Base-by-base conservation (phyloP, 2,113 vertebrate genomes). In the Lycaon pictus region DNA sequence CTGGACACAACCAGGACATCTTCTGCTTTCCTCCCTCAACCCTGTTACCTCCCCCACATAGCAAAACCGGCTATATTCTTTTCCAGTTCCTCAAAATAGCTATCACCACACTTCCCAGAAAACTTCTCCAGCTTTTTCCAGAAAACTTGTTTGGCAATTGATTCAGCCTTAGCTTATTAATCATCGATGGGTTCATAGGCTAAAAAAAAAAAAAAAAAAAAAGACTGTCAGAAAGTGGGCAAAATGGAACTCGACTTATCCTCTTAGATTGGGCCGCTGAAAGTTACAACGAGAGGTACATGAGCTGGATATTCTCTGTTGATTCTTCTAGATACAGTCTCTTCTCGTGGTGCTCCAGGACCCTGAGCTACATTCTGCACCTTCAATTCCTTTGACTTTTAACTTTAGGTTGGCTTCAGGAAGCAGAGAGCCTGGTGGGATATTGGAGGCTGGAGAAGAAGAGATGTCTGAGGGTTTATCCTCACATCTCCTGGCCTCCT, bases 401-500 rank as follows among this genome's bases (percentile, higher is more conserved):
- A 29, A 11, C 11, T 6, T 65, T 19, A n/a, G 35, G 11, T 13
- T 53, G 43, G 19, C 72, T 71, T 69, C 13, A 65, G 72, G 4
- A 37, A 48, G 53, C 25, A 63, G 25, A 89, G 60, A 79, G 11
- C 10, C 22, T n/a, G 32, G 27, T 17, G 63, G 53, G 23, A 1
- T 43, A 13, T 0, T 12, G 48, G 27, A 48, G 19, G 1, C 11
- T 48, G 5, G 35, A n/a, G 69, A 63, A 48, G n/a, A 19, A 63
- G 48, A 56, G n/a, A 55, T 19, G 25, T 32, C 13, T 51, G 48
- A 86, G 58, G 48, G 7, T 65, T n/a, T 17, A 27, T 2, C 0
- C 8, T 37, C 17, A 27, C 5, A 1, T 32, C 1, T n/a, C 29
- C 23, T 20, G 5, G 0, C 23, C 0, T 60, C 32, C 19, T 7